Percentiles rank a stretch among this genome's conserved stretches.
Evolutionary conservation across 2,888 invertebrate species (phyloP).

Genomic region (Pollenia amentaria): DNA sequence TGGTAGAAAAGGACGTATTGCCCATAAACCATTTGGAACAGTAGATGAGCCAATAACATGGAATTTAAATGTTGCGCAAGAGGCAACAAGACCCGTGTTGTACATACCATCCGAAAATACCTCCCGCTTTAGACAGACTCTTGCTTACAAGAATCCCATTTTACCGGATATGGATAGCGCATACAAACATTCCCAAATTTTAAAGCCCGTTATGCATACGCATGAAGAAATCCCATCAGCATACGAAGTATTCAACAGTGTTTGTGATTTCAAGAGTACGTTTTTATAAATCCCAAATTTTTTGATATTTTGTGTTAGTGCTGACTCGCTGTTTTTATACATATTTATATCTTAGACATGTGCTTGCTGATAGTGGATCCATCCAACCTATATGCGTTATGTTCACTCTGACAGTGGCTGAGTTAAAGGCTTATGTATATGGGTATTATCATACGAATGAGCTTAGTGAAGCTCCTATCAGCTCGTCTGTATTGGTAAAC

Average conservation of each 20-base stretch:
- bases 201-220: background rate
- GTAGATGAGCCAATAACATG: background rate
- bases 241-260: slow-evolving; percentile 6
- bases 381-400: background rate
- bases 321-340: no score
- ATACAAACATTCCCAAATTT: background rate
- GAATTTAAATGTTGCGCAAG: background rate
- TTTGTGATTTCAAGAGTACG: background rate
- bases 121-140: background rate
- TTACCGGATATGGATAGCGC: background rate
- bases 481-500: background rate
- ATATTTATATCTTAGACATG: background rate
- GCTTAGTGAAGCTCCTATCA: no score
- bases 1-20: background rate
- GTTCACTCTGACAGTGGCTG: slow-evolving; percentile 8
- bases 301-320: no score
- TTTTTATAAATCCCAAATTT: no score
- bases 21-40: background rate
- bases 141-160: background rate
- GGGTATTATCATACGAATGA: no score
- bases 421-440: background rate
- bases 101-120: background rate
- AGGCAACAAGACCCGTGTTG: background rate
- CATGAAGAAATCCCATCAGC: slow-evolving; percentile 15
- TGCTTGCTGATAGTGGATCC: background rate